Evolutionary conservation across 2,888 invertebrate genomes (phyloP), one percentile per base, ranked within the genome.

Genomic region (Drosophila meridiana): DNA sequence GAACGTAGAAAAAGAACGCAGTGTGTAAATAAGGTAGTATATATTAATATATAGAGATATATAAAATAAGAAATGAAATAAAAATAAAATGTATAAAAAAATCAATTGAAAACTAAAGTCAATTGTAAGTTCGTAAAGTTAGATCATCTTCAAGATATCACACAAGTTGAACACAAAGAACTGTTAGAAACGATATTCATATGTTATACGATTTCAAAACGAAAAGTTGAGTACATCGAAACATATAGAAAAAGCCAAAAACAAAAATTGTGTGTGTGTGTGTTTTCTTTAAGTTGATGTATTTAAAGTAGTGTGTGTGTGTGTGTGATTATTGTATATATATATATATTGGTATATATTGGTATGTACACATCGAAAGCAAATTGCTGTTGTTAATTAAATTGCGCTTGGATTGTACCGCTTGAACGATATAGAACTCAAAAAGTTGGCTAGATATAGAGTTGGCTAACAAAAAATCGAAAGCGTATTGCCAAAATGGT

Each of bases 1-100:
- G 87, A 83, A 87, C 87, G 84, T 87, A 87, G 84, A 83, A 87
- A 87, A 84, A 84, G 84, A 84, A 87, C 84, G 87, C 83, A 84
- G 84, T 85, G 84, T 87, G 83, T 78, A 87, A 86, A 83, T 81
- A 83, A 89, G 80, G 82, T 85, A 70, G 82, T 82, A 80, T 78
- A 69, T 67, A 60, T 73, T 69, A 57, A 64, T 67, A 74, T 74
- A 64, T 74, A 69, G 62, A 69, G 57, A 45, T 65, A 59, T 67
- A 67, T 75, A 75, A 75, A 78, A 8, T 69, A 77, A 61, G 53
- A 78, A 81, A 77, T 70, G 62, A 81, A 76, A 77, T 74, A 73
- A 71, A 80, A 76, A 69, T 79, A 74, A 81, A 53, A 26, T 11
- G 5, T 5, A 0, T 0, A 48, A 3, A 7, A 13, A 76, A 80